Base-by-base conservation (phyloP, 64 coral and sea anemone genomes). In the Orbicella faveolata region DNA sequence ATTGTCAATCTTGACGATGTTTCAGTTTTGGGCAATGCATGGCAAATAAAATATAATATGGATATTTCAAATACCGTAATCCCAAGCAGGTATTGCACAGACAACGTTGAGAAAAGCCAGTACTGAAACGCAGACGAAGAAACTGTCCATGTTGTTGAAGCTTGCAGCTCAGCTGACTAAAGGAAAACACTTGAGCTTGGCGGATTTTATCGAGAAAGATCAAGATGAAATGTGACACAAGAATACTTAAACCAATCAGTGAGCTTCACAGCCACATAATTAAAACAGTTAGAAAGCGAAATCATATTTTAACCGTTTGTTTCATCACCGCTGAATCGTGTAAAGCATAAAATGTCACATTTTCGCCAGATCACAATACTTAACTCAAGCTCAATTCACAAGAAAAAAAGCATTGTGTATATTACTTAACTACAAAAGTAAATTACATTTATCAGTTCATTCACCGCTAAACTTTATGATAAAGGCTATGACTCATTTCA, bases 181-280 rank as follows among this genome's bases (percentile, higher is more conserved):
- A 12, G 9, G 19, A 25, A 33, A 16, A 8, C 15, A 12, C 20
- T 34, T 70, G 67, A 25, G 1, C 9, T 10, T 23, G 10, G n/a
- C 9, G 3, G 67, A n/a, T 70, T 70, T 70, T 26, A 70, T 10
- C n/a, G 21, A 70, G 25, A 70, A 10, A 11, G 20, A 0, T 26
- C 6, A n/a, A 26, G 21, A 48, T 48, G 25, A 25, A 11, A 26
- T 2, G 7, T 70, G 67, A 25, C n/a, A 70, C 21, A 9, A 25
- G 21, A 11, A 70, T 70, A 20, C 25, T 11, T 70, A 17, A 66
- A 23, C 80, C 80, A 83, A 83, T 83, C 61, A 83, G 57, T 23
- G 25, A 25, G 10, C 25, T 11, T 25, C 3, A 70, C 25, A n/a
- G 21, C 67, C 67, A 70, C 21, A 70, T 0, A 48, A 48, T 48